A percentile compares a stretch with the other conserved stretches of the same genome.
Conservation (phyloP, 2,113 vertebrate genomes). For the Paracanthobrama guichenoti region DNA sequence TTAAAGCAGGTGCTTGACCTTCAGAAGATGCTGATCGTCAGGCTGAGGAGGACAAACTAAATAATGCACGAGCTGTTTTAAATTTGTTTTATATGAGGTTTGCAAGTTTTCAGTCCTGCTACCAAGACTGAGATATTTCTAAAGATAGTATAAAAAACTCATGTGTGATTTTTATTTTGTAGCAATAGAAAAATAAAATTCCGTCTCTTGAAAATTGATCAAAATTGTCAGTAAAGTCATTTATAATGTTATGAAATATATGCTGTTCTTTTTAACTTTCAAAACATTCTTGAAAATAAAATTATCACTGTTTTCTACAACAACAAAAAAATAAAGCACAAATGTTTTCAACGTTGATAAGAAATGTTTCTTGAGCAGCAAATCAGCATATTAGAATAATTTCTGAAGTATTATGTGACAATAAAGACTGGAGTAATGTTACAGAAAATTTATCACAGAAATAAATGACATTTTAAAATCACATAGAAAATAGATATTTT, state of each 20-base stretch:
- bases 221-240: not conserved
- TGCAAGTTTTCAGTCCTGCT: not conserved
- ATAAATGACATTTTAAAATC: not conserved
- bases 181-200: not conserved
- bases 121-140: not conserved
- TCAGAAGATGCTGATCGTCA: not conserved
- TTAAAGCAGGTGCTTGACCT: not conserved
- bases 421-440: not conserved
- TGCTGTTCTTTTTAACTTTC: not conserved
- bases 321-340: no score
- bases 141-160: not conserved
- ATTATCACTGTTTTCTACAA: no score
- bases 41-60: not conserved
- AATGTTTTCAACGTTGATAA: not conserved
- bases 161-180: not conserved
- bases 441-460: not conserved
- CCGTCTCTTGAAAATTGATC: no score
- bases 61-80: not conserved
- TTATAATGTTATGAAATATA: no score
- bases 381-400: not conserved
- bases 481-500: not conserved
- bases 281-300: not conserved
- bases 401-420: not conserved
- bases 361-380: not conserved
- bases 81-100: not conserved